These are phyloP conservation scores for Microctenopoma steveboyesi DNA, from an alignment of 2,797 vertebrate species.

Conservation along the genomic window DNA sequence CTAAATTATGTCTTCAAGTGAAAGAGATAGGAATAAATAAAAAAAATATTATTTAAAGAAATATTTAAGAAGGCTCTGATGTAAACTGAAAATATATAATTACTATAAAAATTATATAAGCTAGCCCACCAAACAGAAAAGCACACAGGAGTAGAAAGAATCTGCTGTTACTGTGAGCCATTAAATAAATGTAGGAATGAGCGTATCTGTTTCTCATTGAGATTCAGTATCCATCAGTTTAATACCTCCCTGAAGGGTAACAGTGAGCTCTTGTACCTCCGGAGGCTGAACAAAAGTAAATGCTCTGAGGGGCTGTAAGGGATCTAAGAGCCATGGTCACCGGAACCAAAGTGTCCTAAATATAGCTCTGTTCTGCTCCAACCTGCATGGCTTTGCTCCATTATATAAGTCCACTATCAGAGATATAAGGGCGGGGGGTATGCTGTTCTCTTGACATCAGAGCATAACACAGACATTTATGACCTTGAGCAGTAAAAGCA, in stretches of 20 bases:
- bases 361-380: constrained; percentile 64
- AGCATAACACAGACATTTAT: constrained; percentile 31
- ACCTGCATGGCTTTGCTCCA: constrained; percentile 61
- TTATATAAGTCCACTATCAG: constrained; percentile 65
- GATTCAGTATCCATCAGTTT: constrained; percentile 62
- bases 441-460: constrained; percentile 39
- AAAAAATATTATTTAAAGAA: constrained; percentile 47
- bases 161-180: constrained; percentile 26
- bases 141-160: constrained; percentile 8
- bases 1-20: constrained; percentile 19
- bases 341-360: constrained; percentile 71
- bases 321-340: constrained; percentile 66
- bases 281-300: constrained; percentile 69
- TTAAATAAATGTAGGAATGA: constrained; percentile 34
- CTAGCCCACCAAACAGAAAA: constrained; percentile 23
- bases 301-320: constrained; percentile 59
- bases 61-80: constrained; percentile 37
- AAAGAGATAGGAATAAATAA: constrained; percentile 31
- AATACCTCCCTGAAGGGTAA: constrained; percentile 66
- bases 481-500: constrained; percentile 45
- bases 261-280: constrained; percentile 58
- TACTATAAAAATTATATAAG: constrained; percentile 35
- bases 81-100: constrained; percentile 40
- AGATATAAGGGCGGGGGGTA: constrained; percentile 47
- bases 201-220: constrained; percentile 60